A percentile compares a stretch with the other conserved stretches of the same genome.
Evolutionary conservation across 2,888 invertebrate species (phyloP).

Genomic region (Drosophila mulleri): DNA sequence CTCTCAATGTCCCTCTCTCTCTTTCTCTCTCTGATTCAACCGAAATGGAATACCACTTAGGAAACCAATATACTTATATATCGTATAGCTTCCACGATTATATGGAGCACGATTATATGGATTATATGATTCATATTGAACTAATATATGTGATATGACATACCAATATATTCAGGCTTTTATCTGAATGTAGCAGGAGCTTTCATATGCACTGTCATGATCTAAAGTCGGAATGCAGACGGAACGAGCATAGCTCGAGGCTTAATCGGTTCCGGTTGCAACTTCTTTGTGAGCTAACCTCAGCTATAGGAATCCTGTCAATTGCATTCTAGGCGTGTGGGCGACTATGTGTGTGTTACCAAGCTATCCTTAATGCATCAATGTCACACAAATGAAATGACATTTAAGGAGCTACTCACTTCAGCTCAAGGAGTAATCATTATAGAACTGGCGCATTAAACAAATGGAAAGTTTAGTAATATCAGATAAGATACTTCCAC

Average conservation of each 20-base stretch:
- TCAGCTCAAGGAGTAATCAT: neutral
- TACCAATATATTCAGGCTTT: neutral
- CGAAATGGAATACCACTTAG: too few relatives aligned
- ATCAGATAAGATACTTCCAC: too few relatives aligned
- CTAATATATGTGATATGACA: too few relatives aligned
- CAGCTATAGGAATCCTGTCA: conserved; percentile 2
- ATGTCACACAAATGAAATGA: neutral
- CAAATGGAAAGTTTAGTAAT: neutral
- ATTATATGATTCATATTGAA: neutral
- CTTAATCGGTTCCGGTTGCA: neutral
- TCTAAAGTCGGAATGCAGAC: neutral
- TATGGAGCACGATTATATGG: too few relatives aligned
- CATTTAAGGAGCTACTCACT: neutral
- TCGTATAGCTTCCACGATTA: too few relatives aligned
- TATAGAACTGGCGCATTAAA: neutral
- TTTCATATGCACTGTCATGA: neutral
- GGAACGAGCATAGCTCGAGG: neutral
- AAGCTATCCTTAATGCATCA: neutral
- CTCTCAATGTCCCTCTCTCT: neutral
- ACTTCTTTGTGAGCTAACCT: neutral
- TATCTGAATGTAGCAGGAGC: neutral
- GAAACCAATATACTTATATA: too few relatives aligned
- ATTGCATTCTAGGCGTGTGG: neutral
- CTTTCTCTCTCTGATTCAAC: neutral
- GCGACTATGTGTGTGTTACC: neutral